Evolutionary conservation across 2,113 vertebrate genomes (phyloP).

Genomic region (Tetrax tetrax): DNA sequence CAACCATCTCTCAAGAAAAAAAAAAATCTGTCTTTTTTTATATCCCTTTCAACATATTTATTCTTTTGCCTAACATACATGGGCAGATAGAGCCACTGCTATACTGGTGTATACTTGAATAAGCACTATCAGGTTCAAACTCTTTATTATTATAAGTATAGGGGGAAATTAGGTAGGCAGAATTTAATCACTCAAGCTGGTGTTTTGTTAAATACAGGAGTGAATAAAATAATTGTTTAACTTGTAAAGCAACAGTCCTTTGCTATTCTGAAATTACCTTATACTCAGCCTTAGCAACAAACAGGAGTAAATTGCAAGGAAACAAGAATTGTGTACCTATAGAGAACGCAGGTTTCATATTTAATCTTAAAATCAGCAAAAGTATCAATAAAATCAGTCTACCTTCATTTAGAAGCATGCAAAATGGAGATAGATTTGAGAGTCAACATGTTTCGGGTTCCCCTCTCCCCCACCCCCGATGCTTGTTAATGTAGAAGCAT

Average conservation of each 20-base stretch:
- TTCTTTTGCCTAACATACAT: neutral
- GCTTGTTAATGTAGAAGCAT: neutral
- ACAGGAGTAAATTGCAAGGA: neutral
- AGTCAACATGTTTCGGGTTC: neutral
- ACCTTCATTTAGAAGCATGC: neutral
- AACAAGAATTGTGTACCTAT: neutral
- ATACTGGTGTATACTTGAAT: neutral
- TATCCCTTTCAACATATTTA: neutral
- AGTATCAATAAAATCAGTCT: neutral
- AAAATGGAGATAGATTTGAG: conserved; percentile 10
- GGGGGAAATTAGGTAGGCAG: neutral
- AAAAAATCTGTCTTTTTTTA: neutral
- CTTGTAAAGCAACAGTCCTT: neutral
- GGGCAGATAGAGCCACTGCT: neutral
- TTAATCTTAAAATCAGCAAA: neutral
- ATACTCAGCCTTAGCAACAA: neutral
- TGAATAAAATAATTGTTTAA: neutral
- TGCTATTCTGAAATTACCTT: neutral
- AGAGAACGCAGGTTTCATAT: neutral
- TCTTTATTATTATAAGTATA: neutral
- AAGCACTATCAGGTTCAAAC: neutral
- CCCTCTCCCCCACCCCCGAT: neutral
- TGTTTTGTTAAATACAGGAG: neutral
- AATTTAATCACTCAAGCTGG: neutral
- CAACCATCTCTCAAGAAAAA: neutral